Percentiles rank a stretch among this genome's conserved stretches.
These are phyloP conservation scores for Lasioglossum lativentre DNA, from an alignment of 2,888 invertebrate species.

Conservation along the genomic window DNA sequence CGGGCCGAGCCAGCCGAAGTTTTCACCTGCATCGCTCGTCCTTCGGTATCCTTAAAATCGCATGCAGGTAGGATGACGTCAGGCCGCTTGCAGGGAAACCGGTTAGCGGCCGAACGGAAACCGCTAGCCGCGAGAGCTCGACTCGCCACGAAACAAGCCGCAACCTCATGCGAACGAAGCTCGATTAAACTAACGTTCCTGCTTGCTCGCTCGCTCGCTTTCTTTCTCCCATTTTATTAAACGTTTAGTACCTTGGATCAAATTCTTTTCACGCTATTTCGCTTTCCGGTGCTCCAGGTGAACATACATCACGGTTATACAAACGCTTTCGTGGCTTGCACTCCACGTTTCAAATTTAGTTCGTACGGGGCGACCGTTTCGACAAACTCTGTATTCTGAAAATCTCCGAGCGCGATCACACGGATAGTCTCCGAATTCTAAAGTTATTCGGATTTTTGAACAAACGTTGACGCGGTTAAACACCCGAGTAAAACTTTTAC, in stretches of 20 bases:
- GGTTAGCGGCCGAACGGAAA: slow-evolving; percentile 76
- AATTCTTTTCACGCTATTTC: neutral
- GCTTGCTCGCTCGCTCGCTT: slow-evolving; percentile 12
- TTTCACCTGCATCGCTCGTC: slow-evolving; percentile 71
- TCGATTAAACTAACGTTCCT: slow-evolving; percentile 3
- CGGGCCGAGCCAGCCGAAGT: slow-evolving; percentile 29
- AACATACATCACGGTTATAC: neutral
- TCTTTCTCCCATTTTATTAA: neutral
- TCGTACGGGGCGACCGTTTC: neutral
- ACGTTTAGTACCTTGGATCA: neutral
- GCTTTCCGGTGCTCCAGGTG: neutral
- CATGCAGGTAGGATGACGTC: slow-evolving; percentile 75
- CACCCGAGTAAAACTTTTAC: too few species aligned
- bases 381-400: neutral
- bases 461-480: too few species aligned
- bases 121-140: slow-evolving; percentile 78
- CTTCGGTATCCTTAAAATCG: slow-evolving; percentile 73
- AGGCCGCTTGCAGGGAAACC: slow-evolving; percentile 73
- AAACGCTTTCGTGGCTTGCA: neutral
- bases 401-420: neutral
- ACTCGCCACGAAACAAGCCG: slow-evolving; percentile 63
- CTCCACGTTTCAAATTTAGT: neutral
- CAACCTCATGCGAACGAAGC: slow-evolving; percentile 56
- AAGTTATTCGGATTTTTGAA: too few species aligned
- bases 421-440: too few species aligned